phyloP scores from a whole-genome alignment of 64 coral and sea anemone genomes.

The Stylophora pistillata region DNA sequence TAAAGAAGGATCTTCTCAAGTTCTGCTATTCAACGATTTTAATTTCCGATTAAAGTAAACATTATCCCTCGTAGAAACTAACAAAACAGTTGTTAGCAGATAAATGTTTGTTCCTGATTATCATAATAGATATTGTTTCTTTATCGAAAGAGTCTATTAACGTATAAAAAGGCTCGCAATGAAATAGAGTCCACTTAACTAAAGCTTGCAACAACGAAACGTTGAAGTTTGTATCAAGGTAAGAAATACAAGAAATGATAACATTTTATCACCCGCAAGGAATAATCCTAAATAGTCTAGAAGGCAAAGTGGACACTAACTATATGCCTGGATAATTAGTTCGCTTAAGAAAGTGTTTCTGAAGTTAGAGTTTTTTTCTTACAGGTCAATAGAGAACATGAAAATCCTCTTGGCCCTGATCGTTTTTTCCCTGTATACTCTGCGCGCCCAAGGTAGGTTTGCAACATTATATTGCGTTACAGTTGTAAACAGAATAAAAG shows the following conservation, averaged over 20 bases:
- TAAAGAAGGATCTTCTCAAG: not conserved
- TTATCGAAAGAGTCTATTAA: not conserved
- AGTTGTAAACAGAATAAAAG: not conserved
- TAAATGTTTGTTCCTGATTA: conserved; percentile 13
- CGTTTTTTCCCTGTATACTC: not conserved
- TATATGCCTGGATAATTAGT: not conserved
- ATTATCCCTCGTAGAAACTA: not conserved
- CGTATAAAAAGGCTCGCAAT: not conserved
- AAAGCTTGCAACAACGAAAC: not conserved
- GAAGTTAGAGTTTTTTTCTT: not conserved
- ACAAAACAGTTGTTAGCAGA: not conserved
- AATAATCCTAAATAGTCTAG: not conserved
- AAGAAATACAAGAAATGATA: not conserved
- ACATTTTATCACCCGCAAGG: not conserved
- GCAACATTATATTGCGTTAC: not conserved
- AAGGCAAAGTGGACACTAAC: not conserved
- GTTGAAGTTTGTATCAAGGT: not conserved
- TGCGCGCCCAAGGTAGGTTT: not conserved
- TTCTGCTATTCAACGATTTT: not conserved
- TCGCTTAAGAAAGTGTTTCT: not conserved
- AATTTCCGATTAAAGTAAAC: conserved; percentile 21
- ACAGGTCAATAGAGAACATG: not conserved
- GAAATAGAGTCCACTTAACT: not conserved
- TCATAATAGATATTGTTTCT: not conserved
- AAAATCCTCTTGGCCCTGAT: conserved; percentile 1